These are phyloP conservation scores for Osmoderma eremita DNA, from an alignment of 2,888 invertebrate species.

Conservation along the genomic window DNA sequence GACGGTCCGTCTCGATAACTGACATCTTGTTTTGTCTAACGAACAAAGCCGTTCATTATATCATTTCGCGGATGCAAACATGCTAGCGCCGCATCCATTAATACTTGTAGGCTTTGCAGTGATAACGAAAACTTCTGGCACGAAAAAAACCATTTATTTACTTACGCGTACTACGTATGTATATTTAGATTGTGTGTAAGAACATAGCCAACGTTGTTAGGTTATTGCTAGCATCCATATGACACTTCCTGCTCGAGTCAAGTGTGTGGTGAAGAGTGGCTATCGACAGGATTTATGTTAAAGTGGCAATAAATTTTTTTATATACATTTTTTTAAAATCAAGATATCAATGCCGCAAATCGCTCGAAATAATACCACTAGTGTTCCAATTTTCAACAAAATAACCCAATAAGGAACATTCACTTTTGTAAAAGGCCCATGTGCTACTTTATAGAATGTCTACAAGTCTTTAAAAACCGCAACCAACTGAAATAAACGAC, in stretches of 20 bases:
- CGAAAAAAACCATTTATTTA: constrained; percentile 16
- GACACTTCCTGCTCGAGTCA: constrained; percentile 13
- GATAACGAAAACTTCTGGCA: constrained; percentile 21
- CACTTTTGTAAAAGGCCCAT: too few species aligned
- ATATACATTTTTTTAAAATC: not conserved
- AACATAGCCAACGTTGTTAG: constrained; percentile 5
- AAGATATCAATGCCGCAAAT: not conserved
- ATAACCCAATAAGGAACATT: too few species aligned
- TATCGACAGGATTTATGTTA: not conserved
- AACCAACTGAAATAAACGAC: too few species aligned
- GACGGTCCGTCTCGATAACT: constrained; percentile 23
- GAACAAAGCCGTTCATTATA: constrained; percentile 19
- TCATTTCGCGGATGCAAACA: constrained; percentile 27
- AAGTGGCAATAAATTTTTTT: not conserved
- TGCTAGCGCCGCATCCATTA: constrained; percentile 23
- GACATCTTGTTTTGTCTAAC: constrained; percentile 28
- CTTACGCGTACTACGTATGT: not conserved
- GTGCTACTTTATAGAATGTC: too few species aligned
- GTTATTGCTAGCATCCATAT: not conserved
- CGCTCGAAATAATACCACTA: too few species aligned
- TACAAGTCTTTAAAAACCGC: too few species aligned
- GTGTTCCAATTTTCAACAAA: too few species aligned
- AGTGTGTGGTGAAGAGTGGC: constrained; percentile 18
- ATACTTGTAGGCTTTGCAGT: constrained; percentile 20
- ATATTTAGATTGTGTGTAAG: not conserved